A percentile compares a stretch with the other conserved stretches of the same genome.
These are phyloP conservation scores for Dallia pectoralis DNA, from an alignment of 2,797 vertebrate species.

Conservation along the genomic window DNA sequence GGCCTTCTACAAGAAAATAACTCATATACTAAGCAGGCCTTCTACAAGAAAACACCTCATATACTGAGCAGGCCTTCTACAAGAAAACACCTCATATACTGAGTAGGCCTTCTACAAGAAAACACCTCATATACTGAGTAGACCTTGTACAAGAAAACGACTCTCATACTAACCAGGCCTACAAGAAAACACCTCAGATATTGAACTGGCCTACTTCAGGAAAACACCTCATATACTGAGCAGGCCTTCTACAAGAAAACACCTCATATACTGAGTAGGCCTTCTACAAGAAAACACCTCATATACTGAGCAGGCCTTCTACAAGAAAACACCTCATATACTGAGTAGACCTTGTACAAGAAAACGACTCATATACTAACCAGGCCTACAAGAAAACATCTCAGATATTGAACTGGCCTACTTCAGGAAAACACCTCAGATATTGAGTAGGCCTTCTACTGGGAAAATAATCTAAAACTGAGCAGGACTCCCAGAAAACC, in stretches of 20 bases:
- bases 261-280: constrained; percentile 27
- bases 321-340: neutral
- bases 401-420: too few relatives aligned
- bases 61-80: constrained; percentile 18
- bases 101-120: constrained; percentile 21
- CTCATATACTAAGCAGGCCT: too few relatives aligned
- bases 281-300: neutral
- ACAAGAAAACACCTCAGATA: constrained; percentile 43
- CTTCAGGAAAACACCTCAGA: constrained; percentile 35
- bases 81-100: neutral
- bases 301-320: too few relatives aligned
- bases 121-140: constrained; percentile 35
- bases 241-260: too few relatives aligned
- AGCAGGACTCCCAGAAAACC: constrained; percentile 29
- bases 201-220: constrained; percentile 6
- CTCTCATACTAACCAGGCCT: too few relatives aligned
- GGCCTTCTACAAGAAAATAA: neutral
- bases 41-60: constrained; percentile 35
- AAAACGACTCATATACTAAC: constrained; percentile 40
- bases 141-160: neutral
- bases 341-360: neutral
- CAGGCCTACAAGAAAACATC: neutral
- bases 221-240: too few relatives aligned
- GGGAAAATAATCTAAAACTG: neutral
- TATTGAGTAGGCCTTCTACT: constrained; percentile 17